phyloP scores from a whole-genome alignment of 2,113 vertebrate species.

The Pterophyllum scalare region DNA sequence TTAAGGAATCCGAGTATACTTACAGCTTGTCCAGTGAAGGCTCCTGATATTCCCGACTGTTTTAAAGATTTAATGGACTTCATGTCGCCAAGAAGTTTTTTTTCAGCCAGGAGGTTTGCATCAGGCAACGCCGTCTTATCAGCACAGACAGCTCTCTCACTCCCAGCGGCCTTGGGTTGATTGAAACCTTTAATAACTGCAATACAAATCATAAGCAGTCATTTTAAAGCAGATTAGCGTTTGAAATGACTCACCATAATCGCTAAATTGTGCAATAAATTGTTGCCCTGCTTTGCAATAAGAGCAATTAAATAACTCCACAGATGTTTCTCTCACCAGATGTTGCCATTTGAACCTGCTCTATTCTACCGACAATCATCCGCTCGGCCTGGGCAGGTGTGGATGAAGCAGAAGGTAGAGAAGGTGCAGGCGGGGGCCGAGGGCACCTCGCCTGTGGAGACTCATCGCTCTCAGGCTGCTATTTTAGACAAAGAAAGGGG shows the following conservation, averaged over 20 bases:
- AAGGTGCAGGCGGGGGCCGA: constrained; percentile 23
- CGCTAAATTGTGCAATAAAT: neutral
- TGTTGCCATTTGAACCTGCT: constrained; percentile 70
- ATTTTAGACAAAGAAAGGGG: neutral
- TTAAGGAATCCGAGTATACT: neutral
- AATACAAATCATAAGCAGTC: constrained; percentile 32
- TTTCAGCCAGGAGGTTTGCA: constrained; percentile 50
- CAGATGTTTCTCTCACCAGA: constrained; percentile 68
- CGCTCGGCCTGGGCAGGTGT: constrained; percentile 36
- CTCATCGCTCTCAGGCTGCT: constrained; percentile 78
- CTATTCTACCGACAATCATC: constrained; percentile 29
- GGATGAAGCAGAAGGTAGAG: constrained; percentile 33
- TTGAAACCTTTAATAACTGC: constrained; percentile 69
- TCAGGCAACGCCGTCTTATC: constrained; percentile 49
- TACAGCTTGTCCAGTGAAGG: constrained; percentile 74
- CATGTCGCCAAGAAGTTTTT: constrained; percentile 72
- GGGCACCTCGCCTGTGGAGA: constrained; percentile 72
- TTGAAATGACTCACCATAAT: neutral
- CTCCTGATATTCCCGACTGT: constrained; percentile 72
- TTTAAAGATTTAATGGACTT: constrained; percentile 76
- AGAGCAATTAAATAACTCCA: neutral
- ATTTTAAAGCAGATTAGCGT: neutral
- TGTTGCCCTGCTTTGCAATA: constrained; percentile 1
- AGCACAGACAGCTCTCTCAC: constrained; percentile 1
- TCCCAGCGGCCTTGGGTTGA: constrained; percentile 39